phyloP scores from a whole-genome alignment of 23 tunicate genomes.

The Corella eumyota region DNA sequence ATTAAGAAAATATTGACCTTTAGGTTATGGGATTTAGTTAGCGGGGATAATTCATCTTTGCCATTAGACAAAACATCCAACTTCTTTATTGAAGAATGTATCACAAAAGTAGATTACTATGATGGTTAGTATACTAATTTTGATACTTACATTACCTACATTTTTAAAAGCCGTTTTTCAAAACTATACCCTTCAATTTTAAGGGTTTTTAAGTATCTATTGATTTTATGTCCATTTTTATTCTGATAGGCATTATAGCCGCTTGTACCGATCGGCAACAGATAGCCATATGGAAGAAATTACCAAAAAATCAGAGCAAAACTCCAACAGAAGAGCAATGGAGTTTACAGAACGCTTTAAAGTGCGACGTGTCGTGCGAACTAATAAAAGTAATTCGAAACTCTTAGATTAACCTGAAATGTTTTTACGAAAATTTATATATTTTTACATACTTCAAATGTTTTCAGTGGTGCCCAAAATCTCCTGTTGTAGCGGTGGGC shows the following conservation, averaged over 20 bases:
- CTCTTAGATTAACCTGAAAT: neutral
- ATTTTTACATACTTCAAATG: neutral
- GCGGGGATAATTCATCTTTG: conserved; percentile 63
- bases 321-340: conserved; percentile 55
- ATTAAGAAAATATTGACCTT: too few relatives aligned
- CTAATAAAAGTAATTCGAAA: conserved; percentile 1
- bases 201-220: too few relatives aligned
- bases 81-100: conserved; percentile 31
- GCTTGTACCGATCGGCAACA: conserved; percentile 48
- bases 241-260: conserved; percentile 71
- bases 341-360: conserved; percentile 38
- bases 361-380: conserved; percentile 11
- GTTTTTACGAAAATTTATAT: neutral
- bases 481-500: conserved; percentile 36
- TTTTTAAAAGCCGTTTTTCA: too few relatives aligned
- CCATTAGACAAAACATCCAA: conserved; percentile 26
- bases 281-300: conserved; percentile 62
- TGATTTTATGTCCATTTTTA: too few relatives aligned
- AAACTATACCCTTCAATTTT: too few relatives aligned
- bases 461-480: conserved; percentile 46
- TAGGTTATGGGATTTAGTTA: conserved; percentile 64
- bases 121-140: neutral
- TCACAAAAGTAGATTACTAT: conserved; percentile 36
- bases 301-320: conserved; percentile 6
- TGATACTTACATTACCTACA: too few relatives aligned